Evolutionary conservation across 2,888 invertebrate species (phyloP), one percentile per base, ranked within the genome.

Genomic region (Linnaemya vulpina): DNA sequence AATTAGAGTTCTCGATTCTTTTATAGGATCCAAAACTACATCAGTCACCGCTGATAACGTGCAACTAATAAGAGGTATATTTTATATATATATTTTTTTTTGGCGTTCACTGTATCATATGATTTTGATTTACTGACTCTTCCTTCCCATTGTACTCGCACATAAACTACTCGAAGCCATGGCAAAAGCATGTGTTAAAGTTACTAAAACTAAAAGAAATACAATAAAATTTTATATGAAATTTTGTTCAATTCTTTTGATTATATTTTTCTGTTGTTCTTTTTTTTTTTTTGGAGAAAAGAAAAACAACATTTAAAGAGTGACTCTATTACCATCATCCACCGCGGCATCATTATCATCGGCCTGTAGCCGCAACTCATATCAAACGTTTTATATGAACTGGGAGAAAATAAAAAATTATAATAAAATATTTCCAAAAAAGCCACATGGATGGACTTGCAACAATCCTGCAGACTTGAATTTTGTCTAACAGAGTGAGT

Each of bases 101-200:
- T 30, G 30, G 30, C 5, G 30, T 30, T 7, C 46, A 58, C 63
- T 77, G 82, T 73, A 35, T 1, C 20, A 53, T 11, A 62, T 43
- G 20, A 30, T 3, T 62, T 53, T 70, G 73, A 80, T 80, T 80
- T 73, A 74, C 58, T 80, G 58, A 75, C 75, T 81, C 43, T 62
- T 25, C 20, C 43, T 62, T 30, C 30, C 43, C 17, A 46, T n/a
- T 51, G 15, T 67, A 55, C 43, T 46, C 53, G 30, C 15, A 3
- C 55, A 22, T 35, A 60, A 1, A 35, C n/a, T n/a, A n/a, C n/a
- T n/a, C n/a, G n/a, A n/a, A n/a, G n/a, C 11, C 55, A 35, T 67
- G 35, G 67, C 40, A 43, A 22, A 79, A 76, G 46, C 62, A 58
- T 84, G 84, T 81, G 81, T 74, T 84, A 70, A 81, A 78, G 22